A percentile compares a stretch with the other conserved stretches of the same genome.
Evolutionary conservation across 2,113 vertebrate genomes (phyloP).

Genomic region (Melierax canorus): DNA sequence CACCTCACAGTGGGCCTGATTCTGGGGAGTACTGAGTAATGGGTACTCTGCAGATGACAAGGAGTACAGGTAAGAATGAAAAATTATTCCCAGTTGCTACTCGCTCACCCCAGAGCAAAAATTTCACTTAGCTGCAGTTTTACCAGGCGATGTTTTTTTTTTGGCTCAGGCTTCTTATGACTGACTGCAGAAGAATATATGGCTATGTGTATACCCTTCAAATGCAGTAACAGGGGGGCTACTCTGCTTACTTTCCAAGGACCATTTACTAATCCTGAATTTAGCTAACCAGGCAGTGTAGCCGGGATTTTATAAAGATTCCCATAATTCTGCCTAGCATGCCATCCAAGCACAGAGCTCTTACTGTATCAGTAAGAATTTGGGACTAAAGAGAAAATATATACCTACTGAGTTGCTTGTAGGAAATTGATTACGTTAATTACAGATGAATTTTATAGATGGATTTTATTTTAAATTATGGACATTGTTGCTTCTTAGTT

Average conservation of each 20-base stretch:
- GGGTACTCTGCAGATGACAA: not conserved
- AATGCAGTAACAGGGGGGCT: not conserved
- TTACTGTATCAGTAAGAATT: not conserved
- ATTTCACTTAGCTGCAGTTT: not conserved
- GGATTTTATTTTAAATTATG: not conserved
- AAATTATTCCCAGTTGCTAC: not conserved
- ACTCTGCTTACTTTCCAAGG: constrained; percentile 25
- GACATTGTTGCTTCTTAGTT: not conserved
- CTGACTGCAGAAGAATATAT: not conserved
- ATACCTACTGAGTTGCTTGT: not conserved
- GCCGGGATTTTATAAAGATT: constrained; percentile 5
- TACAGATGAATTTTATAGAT: not conserved
- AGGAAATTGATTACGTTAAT: not conserved
- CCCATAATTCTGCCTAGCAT: not conserved
- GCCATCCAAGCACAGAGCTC: not conserved
- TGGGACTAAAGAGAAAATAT: not conserved
- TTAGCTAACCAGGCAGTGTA: constrained; percentile 6
- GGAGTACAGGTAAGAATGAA: not conserved
- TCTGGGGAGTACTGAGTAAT: not conserved
- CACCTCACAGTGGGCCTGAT: fast-evolving
- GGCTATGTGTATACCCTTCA: not conserved
- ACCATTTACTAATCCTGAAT: constrained; percentile 11
- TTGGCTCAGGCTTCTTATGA: not conserved
- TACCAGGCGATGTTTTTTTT: not conserved
- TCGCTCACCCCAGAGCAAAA: not conserved